Evolutionary conservation across 2,113 vertebrate genomes (phyloP), one percentile per base, ranked within the genome.

Genomic region (Xiphophorus maculatus): DNA sequence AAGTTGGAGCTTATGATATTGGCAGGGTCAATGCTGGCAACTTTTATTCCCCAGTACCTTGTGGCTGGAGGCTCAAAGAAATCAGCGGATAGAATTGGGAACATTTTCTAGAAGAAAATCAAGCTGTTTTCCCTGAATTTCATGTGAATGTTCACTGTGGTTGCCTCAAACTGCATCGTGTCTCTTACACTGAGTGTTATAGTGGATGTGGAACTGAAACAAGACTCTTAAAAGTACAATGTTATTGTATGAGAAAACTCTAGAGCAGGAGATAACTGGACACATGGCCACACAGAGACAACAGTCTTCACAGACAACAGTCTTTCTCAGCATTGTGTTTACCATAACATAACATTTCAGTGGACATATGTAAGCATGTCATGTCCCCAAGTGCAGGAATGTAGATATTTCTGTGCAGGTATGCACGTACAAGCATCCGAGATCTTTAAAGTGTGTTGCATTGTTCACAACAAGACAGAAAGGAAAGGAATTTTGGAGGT

Each of bases 1-100:
- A 73, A 63, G 88, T 75, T 85, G 79, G 69, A 79, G 71, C 74
- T 74, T 63, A 68, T 37, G 66, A 73, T 85, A 85, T 35, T 63
- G 78, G 63, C 82, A 78, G 78, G 74, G 71, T 90, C 86, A 87
- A 12, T 44, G 30, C 65, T 81, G 81, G 74, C 58, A 11, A 13
- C 33, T 67, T 27, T 27, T 42, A 40, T 67, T 54, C 66, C 51
- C 42, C 15, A 7, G 68, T 69, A 48, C 22, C 3, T 29, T 65
- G 40, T 61, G 58, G 28, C 44, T 29, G 11, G 80, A 77, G 33
- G 12, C 58, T 72, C 51, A 54, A 2, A 27, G 71, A 77, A 81
- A 69, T 70, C 28, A 33, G n/a, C 68, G n/a, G 51, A 58, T 28
- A 28, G 37, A 69, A n/a, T 60, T 30, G 35, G 10, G 40, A 42